Base-by-base conservation (phyloP, 1,140 invertebrate species). In the Panulirus ornatus region DNA sequence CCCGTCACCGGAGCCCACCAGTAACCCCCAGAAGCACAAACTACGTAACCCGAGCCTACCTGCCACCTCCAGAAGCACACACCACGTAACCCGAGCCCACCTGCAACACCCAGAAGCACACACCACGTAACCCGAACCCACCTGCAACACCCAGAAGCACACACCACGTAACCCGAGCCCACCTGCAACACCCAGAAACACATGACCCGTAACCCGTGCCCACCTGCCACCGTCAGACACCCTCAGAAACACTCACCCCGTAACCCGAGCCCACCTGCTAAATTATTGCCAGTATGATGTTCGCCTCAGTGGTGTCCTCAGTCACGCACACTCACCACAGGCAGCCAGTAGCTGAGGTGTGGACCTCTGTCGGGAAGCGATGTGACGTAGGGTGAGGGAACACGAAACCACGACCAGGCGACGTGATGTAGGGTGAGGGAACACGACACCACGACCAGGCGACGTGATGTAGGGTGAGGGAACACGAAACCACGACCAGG, bases 241-340 rank as follows among this genome's bases (percentile, higher is more conserved):
- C 36, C 66, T 34, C 66, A 70, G 42, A 73, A 34, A 34, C 36
- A 38, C 36, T 38, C 34, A 38, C 70, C 70, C 70, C 27, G 70
- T 38, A 38, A 38, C 27, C 36, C 36, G 70, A 34, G 42, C 70
- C n/a, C n/a, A n/a, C n/a, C n/a, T n/a, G n/a, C n/a, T n/a, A 73
- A 73, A 73, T 73, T 73, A 73, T 38, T 73, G 70, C 70, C 11
- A 38, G 70, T 73, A 73, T 73, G 70, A 73, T 73, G 70, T 73
- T 38, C 36, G 70, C 9, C 70, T 73, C 70, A 73, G 70, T 73
- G 42, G 70, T 38, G 66, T n/a, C 70, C 16, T 73, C 34, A 73
- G 42, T 73, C 70, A 73, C 36, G 70, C 70, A 73, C 36, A 11
- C 16, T 38, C 36, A 38, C 42, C 70, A 34, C 16, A 38, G 22